Percentiles rank a stretch among this genome's conserved stretches.
phyloP scores from a whole-genome alignment of 2,797 vertebrate genomes.

The Rhinatrema bivittatum region DNA sequence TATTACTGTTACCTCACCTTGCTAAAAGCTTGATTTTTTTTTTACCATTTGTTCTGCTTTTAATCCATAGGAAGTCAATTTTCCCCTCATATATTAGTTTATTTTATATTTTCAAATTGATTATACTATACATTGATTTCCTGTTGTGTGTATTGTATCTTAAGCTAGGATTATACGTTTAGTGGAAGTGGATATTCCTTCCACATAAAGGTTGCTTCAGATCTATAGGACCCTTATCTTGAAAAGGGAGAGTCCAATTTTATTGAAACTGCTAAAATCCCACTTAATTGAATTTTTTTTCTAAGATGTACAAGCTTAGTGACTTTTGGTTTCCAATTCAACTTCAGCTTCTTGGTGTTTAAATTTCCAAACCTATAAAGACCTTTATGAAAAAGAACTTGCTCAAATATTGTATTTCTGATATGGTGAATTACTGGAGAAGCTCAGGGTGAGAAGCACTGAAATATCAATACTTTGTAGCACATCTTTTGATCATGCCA shows the following conservation, averaged over 20 bases:
- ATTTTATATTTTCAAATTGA: conserved; percentile 96
- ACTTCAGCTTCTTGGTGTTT: conserved; percentile 72
- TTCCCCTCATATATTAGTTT: conserved; percentile 75
- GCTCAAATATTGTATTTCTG: conserved; percentile 79
- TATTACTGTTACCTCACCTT: conserved; percentile 39
- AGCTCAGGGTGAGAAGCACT: conserved; percentile 41
- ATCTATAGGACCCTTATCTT: conserved; percentile 86
- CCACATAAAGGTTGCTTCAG: conserved; percentile 75
- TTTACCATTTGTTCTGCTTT: conserved; percentile 66
- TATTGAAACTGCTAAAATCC: conserved; percentile 99
- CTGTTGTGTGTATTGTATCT: conserved; percentile 83
- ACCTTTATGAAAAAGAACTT: conserved; percentile 78
- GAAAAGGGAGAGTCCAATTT: conserved; percentile 79
- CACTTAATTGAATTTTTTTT: conserved; percentile 99
- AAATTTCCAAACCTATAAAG: conserved; percentile 82
- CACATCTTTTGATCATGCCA: conserved; percentile 38
- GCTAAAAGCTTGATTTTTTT: conserved; percentile 45
- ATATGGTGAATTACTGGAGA: conserved; percentile 43
- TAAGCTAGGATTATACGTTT: conserved; percentile 92
- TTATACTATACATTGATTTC: conserved; percentile 89
- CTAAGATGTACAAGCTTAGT: conserved; percentile 89
- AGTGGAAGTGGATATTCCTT: conserved; percentile 84
- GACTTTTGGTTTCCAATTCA: conserved; percentile 94
- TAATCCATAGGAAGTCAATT: conserved; percentile 89
- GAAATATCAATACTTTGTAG: conserved; percentile 40